These are phyloP conservation scores for Hetaerina americana DNA, from an alignment of 1,140 invertebrate genomes.

Conservation along the genomic window DNA sequence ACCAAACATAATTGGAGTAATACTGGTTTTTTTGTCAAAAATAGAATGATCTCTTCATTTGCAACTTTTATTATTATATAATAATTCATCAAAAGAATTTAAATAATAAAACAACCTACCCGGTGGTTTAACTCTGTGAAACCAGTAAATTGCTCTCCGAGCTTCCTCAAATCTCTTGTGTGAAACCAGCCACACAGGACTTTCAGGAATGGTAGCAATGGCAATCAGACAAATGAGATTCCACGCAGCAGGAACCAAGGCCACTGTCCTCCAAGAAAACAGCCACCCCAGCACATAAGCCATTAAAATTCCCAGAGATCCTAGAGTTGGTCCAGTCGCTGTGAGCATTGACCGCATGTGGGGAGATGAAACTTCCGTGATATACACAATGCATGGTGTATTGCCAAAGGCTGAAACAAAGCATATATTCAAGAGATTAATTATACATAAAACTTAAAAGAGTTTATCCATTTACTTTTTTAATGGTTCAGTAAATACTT, in stretches of 20 bases:
- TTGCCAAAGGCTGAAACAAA: neutral
- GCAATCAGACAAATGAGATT: neutral
- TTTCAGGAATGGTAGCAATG: neutral
- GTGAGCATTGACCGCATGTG: neutral
- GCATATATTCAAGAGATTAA: neutral
- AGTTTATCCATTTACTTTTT: no score
- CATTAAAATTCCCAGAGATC: constrained; percentile 1
- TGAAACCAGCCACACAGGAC: neutral
- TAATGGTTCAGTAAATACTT: no score
- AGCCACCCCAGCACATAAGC: neutral
- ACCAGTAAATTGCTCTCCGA: neutral
- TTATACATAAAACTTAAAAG: no score
- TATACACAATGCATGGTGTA: neutral
- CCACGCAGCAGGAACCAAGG: neutral
- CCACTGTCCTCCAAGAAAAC: neutral
- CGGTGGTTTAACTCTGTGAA: neutral
- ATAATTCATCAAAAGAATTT: no score
- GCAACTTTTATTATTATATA: no score
- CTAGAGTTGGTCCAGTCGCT: neutral
- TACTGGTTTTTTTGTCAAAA: no score
- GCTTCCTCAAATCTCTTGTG: neutral
- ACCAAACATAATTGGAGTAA: no score
- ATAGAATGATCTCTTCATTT: no score
- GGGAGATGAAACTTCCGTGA: neutral
- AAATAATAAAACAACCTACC: no score